Evolutionary conservation across 2,888 invertebrate genomes (phyloP).

Genomic region (Pyrocoelia pectoralis): DNA sequence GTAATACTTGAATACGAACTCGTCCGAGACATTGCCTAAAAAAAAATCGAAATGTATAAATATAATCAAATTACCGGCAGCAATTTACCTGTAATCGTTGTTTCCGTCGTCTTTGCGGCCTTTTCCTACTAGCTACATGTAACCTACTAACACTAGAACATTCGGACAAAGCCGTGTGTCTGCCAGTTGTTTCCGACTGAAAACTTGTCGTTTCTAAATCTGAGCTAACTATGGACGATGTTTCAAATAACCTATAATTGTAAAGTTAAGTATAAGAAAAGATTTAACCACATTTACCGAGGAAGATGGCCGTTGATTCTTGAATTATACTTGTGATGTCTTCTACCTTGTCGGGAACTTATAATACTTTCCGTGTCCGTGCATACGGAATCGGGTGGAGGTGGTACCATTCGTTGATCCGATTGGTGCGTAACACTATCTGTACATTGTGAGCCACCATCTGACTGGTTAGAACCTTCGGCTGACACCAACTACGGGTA

Average conservation of each 20-base stretch:
- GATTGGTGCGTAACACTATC: slow-evolving; percentile 71
- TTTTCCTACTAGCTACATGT: slow-evolving; percentile 76
- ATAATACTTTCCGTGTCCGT: slow-evolving; percentile 87
- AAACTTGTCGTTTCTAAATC: slow-evolving; percentile 96
- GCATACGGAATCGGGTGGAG: slow-evolving; percentile 65
- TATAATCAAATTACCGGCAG: too few relatives aligned
- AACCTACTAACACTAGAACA: slow-evolving; percentile 77
- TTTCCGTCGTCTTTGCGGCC: slow-evolving; percentile 84
- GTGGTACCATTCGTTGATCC: slow-evolving; percentile 53
- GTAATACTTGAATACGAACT: slow-evolving; percentile 99
- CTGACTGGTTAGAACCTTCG: slow-evolving; percentile 77
- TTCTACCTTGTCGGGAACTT: slow-evolving; percentile 76
- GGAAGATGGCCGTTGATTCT: slow-evolving; percentile 60
- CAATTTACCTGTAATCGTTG: slow-evolving; percentile 62
- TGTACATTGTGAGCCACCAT: slow-evolving; percentile 83
- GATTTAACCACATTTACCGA: slow-evolving; percentile 44
- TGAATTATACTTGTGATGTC: slow-evolving; percentile 67
- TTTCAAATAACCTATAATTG: slow-evolving; percentile 76
- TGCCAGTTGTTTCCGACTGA: slow-evolving; percentile 82
- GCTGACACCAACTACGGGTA: slow-evolving; percentile 77
- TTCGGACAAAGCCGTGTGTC: slow-evolving; percentile 72
- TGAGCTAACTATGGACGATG: slow-evolving; percentile 93
- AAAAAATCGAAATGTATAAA: too few relatives aligned
- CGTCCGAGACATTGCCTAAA: slow-evolving; percentile 65
- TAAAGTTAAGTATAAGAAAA: background rate